Evolutionary conservation across 1,140 invertebrate genomes (phyloP).

Genomic region (Drosophila micromelanica): DNA sequence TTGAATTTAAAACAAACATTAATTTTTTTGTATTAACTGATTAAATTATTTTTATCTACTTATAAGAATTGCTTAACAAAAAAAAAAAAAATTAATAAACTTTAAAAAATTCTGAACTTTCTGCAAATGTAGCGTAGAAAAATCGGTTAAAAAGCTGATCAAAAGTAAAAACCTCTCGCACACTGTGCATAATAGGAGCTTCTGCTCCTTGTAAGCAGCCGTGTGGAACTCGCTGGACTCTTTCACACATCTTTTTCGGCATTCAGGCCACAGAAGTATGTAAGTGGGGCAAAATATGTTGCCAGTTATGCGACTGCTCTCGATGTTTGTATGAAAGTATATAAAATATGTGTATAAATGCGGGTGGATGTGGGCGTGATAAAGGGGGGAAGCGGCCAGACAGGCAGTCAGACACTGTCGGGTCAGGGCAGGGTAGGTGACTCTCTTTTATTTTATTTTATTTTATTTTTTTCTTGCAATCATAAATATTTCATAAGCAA

Average conservation of each 20-base stretch:
- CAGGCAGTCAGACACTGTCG: conserved; percentile 12
- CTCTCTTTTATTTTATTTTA: conserved; percentile 12
- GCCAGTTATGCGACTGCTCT: conserved; percentile 43
- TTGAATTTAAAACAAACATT: no score
- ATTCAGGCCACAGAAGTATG: conserved; percentile 64
- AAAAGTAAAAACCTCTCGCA: background rate
- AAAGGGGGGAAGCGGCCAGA: conserved; percentile 1
- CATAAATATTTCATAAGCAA: conserved; percentile 73
- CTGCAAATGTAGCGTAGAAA: background rate
- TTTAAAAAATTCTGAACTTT: background rate
- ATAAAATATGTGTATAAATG: conserved; percentile 6
- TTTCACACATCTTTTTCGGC: conserved; percentile 36
- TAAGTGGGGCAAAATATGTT: conserved; percentile 49
- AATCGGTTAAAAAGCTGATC: background rate
- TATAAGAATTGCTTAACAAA: background rate
- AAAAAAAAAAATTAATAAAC: no score
- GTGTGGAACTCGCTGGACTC: conserved; percentile 4
- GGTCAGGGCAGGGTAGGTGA: background rate
- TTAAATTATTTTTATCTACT: no score
- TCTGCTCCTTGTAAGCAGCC: conserved; percentile 3
- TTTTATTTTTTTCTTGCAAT: conserved; percentile 12
- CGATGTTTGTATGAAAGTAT: conserved; percentile 8
- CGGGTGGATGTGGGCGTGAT: background rate
- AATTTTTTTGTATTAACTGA: no score
- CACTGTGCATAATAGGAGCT: background rate